Conservation (phyloP, 2,797 vertebrate species). For the Crocodylus rhombifer region DNA sequence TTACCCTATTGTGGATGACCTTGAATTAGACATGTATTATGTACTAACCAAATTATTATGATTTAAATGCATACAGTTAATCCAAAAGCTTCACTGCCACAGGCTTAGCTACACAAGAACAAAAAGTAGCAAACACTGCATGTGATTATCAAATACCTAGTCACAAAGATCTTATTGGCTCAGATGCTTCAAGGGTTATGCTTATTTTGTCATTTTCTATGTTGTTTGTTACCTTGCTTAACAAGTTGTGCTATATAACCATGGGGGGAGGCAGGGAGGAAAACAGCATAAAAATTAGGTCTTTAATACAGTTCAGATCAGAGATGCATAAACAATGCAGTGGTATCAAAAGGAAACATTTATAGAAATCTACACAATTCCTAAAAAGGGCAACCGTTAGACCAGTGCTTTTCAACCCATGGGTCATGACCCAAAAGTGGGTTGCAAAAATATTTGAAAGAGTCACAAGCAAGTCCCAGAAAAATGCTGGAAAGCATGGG, state of each 20-base stretch:
- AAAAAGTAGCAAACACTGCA: background rate
- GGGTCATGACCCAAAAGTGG: no score
- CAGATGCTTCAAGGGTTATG: constrained; percentile 32
- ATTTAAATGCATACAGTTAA: no score
- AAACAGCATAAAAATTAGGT: background rate
- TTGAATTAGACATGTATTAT: no score
- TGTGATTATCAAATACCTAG: constrained; percentile 29
- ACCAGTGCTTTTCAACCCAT: no score
- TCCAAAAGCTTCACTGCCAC: background rate
- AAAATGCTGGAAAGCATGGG: no score
- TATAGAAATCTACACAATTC: background rate
- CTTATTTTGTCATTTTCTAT: background rate
- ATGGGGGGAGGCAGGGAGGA: background rate
- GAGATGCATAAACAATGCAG: background rate
- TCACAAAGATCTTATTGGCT: background rate
- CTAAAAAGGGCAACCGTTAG: no score
- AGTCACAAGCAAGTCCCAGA: no score
- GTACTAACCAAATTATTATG: no score
- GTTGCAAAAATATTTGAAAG: no score
- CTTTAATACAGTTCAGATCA: background rate
- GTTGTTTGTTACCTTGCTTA: background rate
- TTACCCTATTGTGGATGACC: no score
- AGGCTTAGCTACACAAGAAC: constrained; percentile 3
- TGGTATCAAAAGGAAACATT: background rate
- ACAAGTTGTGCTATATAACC: background rate